Percentiles rank a stretch among this genome's conserved stretches.
Evolutionary conservation across 2,797 vertebrate species (phyloP).

Genomic region (Falco rusticolus): DNA sequence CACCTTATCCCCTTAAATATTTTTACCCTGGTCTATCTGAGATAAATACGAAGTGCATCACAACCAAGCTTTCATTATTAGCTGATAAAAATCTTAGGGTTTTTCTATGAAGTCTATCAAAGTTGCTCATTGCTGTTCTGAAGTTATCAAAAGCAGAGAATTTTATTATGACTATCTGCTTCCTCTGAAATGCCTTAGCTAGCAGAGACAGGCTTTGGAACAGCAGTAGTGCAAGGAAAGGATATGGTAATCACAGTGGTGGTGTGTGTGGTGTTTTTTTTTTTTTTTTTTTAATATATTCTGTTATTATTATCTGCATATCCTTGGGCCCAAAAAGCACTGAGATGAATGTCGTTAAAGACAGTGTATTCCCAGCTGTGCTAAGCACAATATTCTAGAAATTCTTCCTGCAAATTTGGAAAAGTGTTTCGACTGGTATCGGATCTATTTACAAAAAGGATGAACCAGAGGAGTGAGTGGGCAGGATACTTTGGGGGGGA

Average conservation of each 20-base stretch:
- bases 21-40: background rate
- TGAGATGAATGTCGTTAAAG: background rate
- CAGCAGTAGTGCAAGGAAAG: background rate
- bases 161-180: background rate
- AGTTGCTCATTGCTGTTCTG: background rate
- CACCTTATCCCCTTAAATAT: background rate
- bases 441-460: background rate
- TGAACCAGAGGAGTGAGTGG: background rate
- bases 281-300: background rate
- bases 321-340: background rate
- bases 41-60: background rate
- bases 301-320: slow-evolving; percentile 5
- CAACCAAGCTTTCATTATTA: background rate
- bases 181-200: background rate
- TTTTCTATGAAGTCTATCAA: background rate
- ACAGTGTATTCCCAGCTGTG: slow-evolving; percentile 1
- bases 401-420: background rate
- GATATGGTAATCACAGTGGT: background rate
- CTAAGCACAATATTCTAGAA: background rate
- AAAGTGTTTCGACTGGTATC: background rate
- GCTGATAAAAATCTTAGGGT: background rate
- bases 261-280: background rate
- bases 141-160: background rate
- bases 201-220: background rate
- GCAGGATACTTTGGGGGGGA: background rate